Conservation (phyloP, 2,888 invertebrate species). For the Brachylomia viminalis region DNA sequence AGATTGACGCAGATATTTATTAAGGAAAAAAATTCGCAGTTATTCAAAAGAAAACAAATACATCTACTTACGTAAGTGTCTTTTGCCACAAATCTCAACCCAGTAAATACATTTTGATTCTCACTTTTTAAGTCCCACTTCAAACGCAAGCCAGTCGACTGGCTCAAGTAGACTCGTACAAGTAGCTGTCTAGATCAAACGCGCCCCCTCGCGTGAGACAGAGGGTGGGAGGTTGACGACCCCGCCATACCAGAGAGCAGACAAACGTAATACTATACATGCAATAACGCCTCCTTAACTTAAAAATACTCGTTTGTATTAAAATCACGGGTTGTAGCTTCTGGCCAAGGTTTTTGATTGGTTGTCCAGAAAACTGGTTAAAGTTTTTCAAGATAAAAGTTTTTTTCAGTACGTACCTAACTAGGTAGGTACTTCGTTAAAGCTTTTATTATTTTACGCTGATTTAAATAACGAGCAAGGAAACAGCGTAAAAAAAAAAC, state of each 20-base stretch:
- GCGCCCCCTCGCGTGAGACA: slow-evolving; percentile 60
- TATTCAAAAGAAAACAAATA: too few species aligned
- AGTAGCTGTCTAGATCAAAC: slow-evolving; percentile 55
- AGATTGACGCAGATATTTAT: neutral
- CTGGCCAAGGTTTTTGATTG: neutral
- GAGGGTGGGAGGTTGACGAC: slow-evolving; percentile 69
- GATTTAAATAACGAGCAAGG: too few species aligned
- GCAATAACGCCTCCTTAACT: slow-evolving; percentile 48
- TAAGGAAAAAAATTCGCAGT: neutral
- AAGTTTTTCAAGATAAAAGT: neutral
- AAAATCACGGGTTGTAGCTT: slow-evolving; percentile 2
- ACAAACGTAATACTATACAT: slow-evolving; percentile 51
- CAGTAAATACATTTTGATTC: slow-evolving; percentile 23
- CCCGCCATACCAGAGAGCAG: slow-evolving; percentile 53
- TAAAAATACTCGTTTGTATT: slow-evolving; percentile 14
- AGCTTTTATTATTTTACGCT: neutral
- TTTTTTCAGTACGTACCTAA: neutral
- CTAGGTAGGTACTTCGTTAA: neutral
- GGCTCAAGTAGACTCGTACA: slow-evolving; percentile 43
- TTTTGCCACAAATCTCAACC: neutral
- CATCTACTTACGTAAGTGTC: too few species aligned
- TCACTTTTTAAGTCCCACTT: slow-evolving; percentile 19
- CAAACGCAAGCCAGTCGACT: slow-evolving; percentile 28
- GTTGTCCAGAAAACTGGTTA: neutral
- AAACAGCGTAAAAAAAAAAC: too few species aligned